phyloP scores from a whole-genome alignment of 30 jellyfish, hydroid and myxozoan species.

The Sanderia malayensis region DNA sequence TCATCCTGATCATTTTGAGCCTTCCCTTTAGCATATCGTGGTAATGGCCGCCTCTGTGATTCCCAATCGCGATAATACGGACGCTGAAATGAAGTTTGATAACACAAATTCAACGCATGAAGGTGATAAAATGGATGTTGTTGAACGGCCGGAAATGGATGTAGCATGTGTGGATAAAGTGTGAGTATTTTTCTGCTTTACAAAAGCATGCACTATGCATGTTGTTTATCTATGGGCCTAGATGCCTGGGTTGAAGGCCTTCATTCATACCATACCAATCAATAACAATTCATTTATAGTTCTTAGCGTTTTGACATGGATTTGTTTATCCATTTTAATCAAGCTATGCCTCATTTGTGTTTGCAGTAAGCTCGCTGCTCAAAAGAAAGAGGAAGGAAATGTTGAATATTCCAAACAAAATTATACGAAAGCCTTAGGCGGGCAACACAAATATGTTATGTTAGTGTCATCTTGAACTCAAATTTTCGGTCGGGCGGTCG shows the following conservation, averaged over 20 bases:
- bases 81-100: slow-evolving; percentile 9
- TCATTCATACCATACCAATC: no score
- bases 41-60: slow-evolving; percentile 7
- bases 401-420: slow-evolving; percentile 68
- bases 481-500: no score
- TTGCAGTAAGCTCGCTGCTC: slow-evolving; percentile 74
- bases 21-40: no score
- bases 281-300: no score
- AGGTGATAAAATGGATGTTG: neutral
- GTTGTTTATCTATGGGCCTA: no score
- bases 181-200: neutral
- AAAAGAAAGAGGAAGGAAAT: slow-evolving; percentile 94
- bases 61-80: neutral
- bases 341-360: no score
- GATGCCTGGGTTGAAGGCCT: no score
- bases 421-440: slow-evolving; percentile 78
- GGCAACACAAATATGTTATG: no score
- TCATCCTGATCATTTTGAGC: neutral
- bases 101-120: neutral
- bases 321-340: no score
- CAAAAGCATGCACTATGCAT: no score
- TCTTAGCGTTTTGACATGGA: no score
- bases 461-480: no score
- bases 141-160: slow-evolving; percentile 1
- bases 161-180: neutral